phyloP scores from a whole-genome alignment of 1,140 invertebrate genomes.

The Ostrea denselamellosa region DNA sequence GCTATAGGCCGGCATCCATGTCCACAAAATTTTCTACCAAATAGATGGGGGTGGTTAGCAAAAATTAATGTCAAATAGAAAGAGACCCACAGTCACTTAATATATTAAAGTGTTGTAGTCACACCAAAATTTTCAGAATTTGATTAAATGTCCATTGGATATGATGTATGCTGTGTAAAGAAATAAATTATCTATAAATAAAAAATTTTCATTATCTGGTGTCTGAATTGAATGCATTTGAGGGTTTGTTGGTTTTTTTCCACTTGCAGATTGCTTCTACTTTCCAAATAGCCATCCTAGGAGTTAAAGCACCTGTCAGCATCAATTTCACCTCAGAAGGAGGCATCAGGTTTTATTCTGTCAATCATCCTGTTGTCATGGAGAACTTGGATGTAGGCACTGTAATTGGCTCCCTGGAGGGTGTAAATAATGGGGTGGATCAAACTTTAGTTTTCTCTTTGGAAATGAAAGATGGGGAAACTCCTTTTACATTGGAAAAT shows the following conservation, averaged over 20 bases:
- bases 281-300: constrained; percentile 57
- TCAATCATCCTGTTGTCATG: constrained; percentile 55
- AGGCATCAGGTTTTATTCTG: constrained; percentile 28
- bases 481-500: not conserved
- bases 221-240: no score
- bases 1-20: not conserved
- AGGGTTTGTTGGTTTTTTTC: not conserved
- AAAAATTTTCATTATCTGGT: no score
- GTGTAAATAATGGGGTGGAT: constrained; percentile 41
- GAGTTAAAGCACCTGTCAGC: constrained; percentile 53
- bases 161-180: no score
- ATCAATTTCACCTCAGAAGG: constrained; percentile 54
- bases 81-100: no score
- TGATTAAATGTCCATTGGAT: no score
- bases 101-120: no score
- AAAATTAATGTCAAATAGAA: no score
- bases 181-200: no score
- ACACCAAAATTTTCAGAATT: no score
- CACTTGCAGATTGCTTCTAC: constrained; percentile 53
- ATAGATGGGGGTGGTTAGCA: no score
- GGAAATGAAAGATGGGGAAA: not conserved
- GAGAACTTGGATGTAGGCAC: constrained; percentile 54
- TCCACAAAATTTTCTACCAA: no score
- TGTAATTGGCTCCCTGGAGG: constrained; percentile 59
- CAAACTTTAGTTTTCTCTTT: constrained; percentile 45